Conservation (phyloP, 2,113 vertebrate genomes). For the Heloderma charlesbogerti region DNA sequence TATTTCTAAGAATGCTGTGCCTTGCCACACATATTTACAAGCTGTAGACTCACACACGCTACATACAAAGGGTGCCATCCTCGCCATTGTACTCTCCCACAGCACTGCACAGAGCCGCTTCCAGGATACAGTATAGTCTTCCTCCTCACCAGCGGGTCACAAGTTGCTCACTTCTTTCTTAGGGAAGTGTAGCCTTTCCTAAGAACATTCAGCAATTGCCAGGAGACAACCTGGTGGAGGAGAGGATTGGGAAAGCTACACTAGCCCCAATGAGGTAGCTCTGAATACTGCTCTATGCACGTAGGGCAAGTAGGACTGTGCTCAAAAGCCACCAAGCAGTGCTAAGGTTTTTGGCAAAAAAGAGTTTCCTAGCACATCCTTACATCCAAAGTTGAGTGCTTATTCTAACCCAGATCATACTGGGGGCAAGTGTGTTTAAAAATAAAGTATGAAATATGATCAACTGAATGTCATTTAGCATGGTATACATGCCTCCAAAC, state of each 20-base stretch:
- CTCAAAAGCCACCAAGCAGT: not conserved
- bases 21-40: not conserved
- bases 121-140: not conserved
- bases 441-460: not conserved
- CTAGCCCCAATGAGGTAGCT: not conserved
- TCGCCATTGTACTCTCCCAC: not conserved
- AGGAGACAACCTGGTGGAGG: not conserved
- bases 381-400: conserved; percentile 23
- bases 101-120: not conserved
- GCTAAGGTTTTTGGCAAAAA: conserved; percentile 9
- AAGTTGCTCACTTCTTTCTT: not conserved
- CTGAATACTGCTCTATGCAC: not conserved
- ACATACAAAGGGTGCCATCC: not conserved
- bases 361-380: conserved; percentile 20
- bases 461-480: not conserved
- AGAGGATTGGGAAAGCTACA: not conserved
- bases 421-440: not conserved
- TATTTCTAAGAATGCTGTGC: not conserved
- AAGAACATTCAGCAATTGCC: not conserved
- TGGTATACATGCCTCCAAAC: not conserved
- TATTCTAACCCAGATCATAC: not conserved
- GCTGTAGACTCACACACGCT: not conserved
- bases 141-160: too few species aligned
- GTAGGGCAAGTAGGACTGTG: not conserved
- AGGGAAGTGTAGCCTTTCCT: not conserved